phyloP scores from a whole-genome alignment of 2,113 vertebrate species.

The Vireo altiloquus region DNA sequence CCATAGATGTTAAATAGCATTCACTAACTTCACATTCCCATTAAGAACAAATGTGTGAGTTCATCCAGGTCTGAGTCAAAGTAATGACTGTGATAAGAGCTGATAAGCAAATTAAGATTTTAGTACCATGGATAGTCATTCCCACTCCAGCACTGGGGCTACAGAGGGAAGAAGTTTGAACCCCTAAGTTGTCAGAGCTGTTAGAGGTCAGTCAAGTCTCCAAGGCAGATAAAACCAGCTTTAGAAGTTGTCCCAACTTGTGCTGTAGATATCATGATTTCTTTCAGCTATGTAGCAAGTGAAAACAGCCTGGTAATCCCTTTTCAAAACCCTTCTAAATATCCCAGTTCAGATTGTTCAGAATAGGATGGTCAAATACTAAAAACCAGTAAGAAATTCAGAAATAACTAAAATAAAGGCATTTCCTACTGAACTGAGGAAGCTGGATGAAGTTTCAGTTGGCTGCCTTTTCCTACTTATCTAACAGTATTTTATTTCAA shows the following conservation, averaged over 20 bases:
- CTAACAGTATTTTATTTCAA: constrained; percentile 30
- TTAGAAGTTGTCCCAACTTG: neutral
- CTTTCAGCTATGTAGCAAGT: neutral
- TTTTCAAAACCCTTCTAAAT: neutral
- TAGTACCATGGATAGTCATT: neutral
- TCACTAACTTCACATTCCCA: neutral
- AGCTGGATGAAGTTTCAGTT: constrained; percentile 22
- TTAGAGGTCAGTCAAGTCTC: neutral
- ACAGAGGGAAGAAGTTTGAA: neutral
- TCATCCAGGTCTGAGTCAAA: neutral
- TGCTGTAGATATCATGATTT: neutral
- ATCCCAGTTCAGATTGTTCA: neutral
- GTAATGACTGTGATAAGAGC: neutral
- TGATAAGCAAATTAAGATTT: constrained; percentile 23
- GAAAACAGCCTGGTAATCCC: neutral
- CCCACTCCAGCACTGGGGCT: neutral
- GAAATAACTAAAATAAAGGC: neutral
- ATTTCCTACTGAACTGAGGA: constrained; percentile 2
- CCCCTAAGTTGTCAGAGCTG: neutral
- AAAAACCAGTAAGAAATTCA: neutral
- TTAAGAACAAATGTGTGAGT: neutral
- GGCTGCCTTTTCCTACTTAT: neutral
- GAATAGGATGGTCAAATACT: neutral
- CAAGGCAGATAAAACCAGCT: neutral
- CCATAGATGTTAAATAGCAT: neutral